Conservation (phyloP, 2,113 vertebrate species). For the Gymnogyps californianus region DNA sequence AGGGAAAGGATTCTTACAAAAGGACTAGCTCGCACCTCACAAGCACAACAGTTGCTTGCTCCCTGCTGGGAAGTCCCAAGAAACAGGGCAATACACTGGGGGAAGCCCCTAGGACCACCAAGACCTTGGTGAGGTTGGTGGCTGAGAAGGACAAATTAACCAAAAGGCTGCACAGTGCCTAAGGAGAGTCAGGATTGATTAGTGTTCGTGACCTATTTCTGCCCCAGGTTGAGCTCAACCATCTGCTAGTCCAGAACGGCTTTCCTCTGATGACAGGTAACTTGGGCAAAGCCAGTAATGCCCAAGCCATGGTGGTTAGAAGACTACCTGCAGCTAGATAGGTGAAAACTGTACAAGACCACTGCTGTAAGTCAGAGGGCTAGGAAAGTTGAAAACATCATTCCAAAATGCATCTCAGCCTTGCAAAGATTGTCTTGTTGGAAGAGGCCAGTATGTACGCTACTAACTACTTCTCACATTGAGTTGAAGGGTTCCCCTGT, state of each 20-base stretch:
- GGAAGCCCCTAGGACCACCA: background rate
- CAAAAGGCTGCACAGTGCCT: background rate
- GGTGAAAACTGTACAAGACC: accelerated
- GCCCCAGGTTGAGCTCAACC: background rate
- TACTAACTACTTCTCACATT: background rate
- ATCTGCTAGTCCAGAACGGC: background rate
- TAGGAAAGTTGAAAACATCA: background rate
- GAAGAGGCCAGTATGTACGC: background rate
- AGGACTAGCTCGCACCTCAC: background rate
- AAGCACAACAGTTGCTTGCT: too few relatives aligned
- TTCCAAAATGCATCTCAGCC: background rate
- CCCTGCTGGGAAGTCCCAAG: background rate
- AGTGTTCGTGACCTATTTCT: background rate
- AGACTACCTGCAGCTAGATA: background rate
- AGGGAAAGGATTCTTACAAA: background rate
- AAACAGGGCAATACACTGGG: background rate
- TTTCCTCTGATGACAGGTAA: background rate
- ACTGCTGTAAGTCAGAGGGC: background rate
- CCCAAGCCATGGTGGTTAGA: accelerated
- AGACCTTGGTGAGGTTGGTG: background rate
- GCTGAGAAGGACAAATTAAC: background rate
- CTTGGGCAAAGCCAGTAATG: background rate
- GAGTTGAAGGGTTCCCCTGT: background rate
- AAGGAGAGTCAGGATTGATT: too few relatives aligned
- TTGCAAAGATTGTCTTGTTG: background rate